phyloP scores from a whole-genome alignment of 1,140 invertebrate species.

The Vollenhovia emeryi region DNA sequence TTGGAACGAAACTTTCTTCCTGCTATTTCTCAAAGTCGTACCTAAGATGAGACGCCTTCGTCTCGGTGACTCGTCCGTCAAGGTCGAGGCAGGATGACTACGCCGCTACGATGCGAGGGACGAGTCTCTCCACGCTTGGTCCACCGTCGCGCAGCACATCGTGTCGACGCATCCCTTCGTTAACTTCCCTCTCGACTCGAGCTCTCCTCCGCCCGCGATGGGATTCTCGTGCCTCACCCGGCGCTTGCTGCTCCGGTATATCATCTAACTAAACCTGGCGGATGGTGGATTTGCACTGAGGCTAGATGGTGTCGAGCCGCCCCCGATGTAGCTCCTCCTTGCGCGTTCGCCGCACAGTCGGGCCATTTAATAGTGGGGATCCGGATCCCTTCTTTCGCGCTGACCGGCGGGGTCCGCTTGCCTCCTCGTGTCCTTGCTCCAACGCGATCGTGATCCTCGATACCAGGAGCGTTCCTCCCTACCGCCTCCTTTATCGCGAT shows the following conservation, averaged over 20 bases:
- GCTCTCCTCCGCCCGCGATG: background rate
- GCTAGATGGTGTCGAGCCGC: conserved; percentile 80
- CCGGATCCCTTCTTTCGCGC: conserved; percentile 83
- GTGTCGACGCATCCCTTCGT: background rate
- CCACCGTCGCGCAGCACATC: background rate
- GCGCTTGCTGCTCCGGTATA: background rate
- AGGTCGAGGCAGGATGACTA: background rate
- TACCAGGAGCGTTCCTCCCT: conserved; percentile 25
- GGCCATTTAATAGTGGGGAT: conserved; percentile 83
- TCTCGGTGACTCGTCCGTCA: background rate
- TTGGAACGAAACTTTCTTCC: background rate
- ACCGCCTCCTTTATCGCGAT: conserved; percentile 27
- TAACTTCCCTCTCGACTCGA: background rate
- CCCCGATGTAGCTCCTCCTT: conserved; percentile 82
- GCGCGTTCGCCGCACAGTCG: conserved; percentile 74
- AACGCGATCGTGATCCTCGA: conserved; percentile 59
- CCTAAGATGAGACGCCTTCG: background rate
- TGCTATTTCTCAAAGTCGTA: background rate
- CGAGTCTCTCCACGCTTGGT: background rate
- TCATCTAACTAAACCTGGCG: conserved; percentile 49
- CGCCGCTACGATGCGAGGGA: background rate
- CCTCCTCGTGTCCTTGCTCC: conserved; percentile 73
- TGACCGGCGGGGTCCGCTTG: conserved; percentile 14
- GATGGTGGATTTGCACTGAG: conserved; percentile 83
- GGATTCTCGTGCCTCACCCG: background rate